These are phyloP conservation scores for Drymonia ruficornis DNA, from an alignment of 2,888 invertebrate genomes.

Conservation along the genomic window DNA sequence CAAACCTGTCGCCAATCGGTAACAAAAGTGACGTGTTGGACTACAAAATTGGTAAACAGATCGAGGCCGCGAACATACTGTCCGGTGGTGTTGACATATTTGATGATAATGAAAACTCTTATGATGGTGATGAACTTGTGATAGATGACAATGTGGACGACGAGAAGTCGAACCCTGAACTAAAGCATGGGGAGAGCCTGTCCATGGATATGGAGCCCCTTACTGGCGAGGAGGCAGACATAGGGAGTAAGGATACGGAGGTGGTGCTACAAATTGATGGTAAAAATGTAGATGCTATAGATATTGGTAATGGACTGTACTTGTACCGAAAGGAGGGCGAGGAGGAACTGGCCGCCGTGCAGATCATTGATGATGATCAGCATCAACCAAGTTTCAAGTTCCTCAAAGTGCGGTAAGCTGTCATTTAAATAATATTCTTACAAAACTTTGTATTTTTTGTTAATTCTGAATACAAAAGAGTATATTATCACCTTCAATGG, in stretches of 20 bases:
- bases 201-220: slow-evolving; percentile 47
- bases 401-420: slow-evolving; percentile 79
- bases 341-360: slow-evolving; percentile 76
- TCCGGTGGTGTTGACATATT: slow-evolving; percentile 80
- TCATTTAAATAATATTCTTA: neutral
- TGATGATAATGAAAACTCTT: slow-evolving; percentile 81
- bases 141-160: slow-evolving; percentile 77
- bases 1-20: slow-evolving; percentile 68
- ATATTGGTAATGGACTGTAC: slow-evolving; percentile 78
- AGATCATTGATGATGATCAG: slow-evolving; percentile 69
- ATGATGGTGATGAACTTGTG: slow-evolving; percentile 77
- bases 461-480: too few species aligned
- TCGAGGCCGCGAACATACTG: slow-evolving; percentile 78
- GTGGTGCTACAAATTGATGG: slow-evolving; percentile 79
- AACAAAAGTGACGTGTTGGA: slow-evolving; percentile 66
- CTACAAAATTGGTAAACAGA: slow-evolving; percentile 76
- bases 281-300: slow-evolving; percentile 78
- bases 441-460: too few species aligned
- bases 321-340: slow-evolving; percentile 74
- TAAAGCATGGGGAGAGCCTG: slow-evolving; percentile 44
- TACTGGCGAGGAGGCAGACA: slow-evolving; percentile 51
- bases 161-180: slow-evolving; percentile 55
- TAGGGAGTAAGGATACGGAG: slow-evolving; percentile 70
- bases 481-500: too few species aligned
- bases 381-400: slow-evolving; percentile 74